Evolutionary conservation across 2,113 vertebrate genomes (phyloP).

Genomic region (Lampris incognitus): DNA sequence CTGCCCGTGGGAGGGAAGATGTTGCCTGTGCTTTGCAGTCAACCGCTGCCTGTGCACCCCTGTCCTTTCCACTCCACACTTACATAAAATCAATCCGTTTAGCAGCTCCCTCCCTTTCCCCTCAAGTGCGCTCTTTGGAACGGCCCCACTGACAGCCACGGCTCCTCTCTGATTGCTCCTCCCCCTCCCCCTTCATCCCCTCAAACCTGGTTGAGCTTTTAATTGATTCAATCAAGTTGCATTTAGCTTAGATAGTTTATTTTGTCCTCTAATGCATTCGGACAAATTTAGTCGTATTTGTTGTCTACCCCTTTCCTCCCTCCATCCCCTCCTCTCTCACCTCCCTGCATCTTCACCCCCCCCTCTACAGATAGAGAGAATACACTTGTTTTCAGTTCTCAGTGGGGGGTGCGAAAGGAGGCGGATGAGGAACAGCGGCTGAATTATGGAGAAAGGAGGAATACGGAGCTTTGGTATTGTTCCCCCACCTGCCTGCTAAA

Average conservation of each 20-base stretch:
- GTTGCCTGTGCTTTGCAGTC: constrained; percentile 66
- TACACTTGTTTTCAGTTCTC: constrained; percentile 73
- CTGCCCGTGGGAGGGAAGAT: constrained; percentile 59
- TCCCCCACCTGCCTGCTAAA: constrained; percentile 61
- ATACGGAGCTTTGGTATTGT: constrained; percentile 68
- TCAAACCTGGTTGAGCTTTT: constrained; percentile 53
- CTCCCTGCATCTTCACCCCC: constrained; percentile 1
- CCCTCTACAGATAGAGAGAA: constrained; percentile 60
- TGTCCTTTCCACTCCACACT: constrained; percentile 78
- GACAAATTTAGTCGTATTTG: constrained; percentile 32
- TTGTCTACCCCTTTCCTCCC: background rate
- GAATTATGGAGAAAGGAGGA: constrained; percentile 69
- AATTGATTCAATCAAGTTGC: constrained; percentile 73
- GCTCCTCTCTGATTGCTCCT: constrained; percentile 49
- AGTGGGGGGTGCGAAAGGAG: background rate
- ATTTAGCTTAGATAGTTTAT: constrained; percentile 56
- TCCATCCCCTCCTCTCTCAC: background rate
- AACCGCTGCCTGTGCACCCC: constrained; percentile 59
- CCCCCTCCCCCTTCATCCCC: constrained; percentile 41
- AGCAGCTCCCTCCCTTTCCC: constrained; percentile 74
- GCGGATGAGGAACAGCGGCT: constrained; percentile 30
- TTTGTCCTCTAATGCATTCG: constrained; percentile 48
- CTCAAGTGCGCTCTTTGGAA: constrained; percentile 64
- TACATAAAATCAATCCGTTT: constrained; percentile 84
- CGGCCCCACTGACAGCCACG: constrained; percentile 51